Evolutionary conservation across 2,888 invertebrate species (phyloP), one percentile per base, ranked within the genome.

Genomic region (Iphiclides podalirius): DNA sequence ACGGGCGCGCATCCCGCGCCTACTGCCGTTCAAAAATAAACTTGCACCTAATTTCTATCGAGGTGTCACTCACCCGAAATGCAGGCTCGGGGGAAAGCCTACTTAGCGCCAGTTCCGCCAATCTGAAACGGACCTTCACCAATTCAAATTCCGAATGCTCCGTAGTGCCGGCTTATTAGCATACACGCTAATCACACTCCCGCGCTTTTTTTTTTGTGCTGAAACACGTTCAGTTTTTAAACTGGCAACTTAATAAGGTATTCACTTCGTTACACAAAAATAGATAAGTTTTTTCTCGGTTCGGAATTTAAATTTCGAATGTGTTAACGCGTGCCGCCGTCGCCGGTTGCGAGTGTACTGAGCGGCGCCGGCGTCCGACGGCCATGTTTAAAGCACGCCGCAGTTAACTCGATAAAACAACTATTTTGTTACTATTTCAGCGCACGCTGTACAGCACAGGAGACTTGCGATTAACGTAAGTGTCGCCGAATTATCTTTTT

Each of bases 331-430:
- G 83, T 76, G 79, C 66, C 65, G 58, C 66, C 72, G 68, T 57
- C 75, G 68, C 66, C 70, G 79, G 80, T 75, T 78, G 77, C 69
- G 75, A 66, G 73, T 70, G 67, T 61, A 85, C 85, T 86, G 81
- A 80, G 45, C 63, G 70, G 57, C 63, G 69, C 67, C 74, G 67
- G 62, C 72, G 64, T 62, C 54, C 59, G 67, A 54, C 72, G 60
- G 78, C 79, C 83, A 79, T 84, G 81, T 84, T 83, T 78, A 81
- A 80, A 78, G 79, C 84, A 76, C 75, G 72, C 66, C 61, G 63
- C 65, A 63, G 71, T 75, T 64, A 70, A 68, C 59, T 63, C 67
- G 73, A 74, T 75, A 72, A 79, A 81, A 39, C 13, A 81, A 77
- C 64, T 68, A 65, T 63, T 64, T 63, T 61, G 58, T 63, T 74